Evolutionary conservation across 2,888 invertebrate genomes (phyloP).

Genomic region (Dilophus febrilis): DNA sequence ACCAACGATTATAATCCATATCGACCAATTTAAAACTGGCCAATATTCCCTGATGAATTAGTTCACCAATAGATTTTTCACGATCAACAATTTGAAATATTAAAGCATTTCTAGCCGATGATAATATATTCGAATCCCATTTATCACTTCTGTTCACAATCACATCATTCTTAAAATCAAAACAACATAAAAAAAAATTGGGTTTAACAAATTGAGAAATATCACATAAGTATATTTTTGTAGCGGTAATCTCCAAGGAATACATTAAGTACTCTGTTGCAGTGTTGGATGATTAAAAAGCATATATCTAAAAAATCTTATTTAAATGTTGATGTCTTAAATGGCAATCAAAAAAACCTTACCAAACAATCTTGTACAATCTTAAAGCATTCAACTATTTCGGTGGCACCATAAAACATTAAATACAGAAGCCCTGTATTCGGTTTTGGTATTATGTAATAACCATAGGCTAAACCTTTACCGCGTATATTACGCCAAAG

Average conservation of each 20-base stretch:
- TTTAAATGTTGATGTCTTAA: no score
- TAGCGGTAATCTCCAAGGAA: no score
- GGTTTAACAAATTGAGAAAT: no score
- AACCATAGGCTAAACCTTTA: constrained; percentile 68
- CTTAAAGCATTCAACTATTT: constrained; percentile 63
- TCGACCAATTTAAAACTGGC: constrained; percentile 51
- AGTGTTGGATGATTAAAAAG: no score
- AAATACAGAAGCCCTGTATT: constrained; percentile 57
- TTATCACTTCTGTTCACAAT: no score
- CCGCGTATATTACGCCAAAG: constrained; percentile 81
- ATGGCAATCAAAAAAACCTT: no score
- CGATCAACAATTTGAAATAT: constrained; percentile 70
- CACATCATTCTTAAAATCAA: constrained; percentile 8
- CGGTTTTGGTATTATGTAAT: constrained; percentile 42
- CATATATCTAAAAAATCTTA: no score
- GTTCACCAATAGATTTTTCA: constrained; percentile 60
- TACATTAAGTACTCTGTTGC: no score
- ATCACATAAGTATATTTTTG: no score
- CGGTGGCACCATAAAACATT: constrained; percentile 57
- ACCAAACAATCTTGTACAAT: no score
- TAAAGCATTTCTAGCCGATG: constrained; percentile 71
- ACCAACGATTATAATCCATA: constrained; percentile 38
- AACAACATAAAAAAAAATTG: no score
- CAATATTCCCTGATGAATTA: constrained; percentile 53
- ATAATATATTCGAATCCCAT: constrained; percentile 59